Evolutionary conservation across 2,888 invertebrate species (phyloP).

Genomic region (Apamea monoglypha): DNA sequence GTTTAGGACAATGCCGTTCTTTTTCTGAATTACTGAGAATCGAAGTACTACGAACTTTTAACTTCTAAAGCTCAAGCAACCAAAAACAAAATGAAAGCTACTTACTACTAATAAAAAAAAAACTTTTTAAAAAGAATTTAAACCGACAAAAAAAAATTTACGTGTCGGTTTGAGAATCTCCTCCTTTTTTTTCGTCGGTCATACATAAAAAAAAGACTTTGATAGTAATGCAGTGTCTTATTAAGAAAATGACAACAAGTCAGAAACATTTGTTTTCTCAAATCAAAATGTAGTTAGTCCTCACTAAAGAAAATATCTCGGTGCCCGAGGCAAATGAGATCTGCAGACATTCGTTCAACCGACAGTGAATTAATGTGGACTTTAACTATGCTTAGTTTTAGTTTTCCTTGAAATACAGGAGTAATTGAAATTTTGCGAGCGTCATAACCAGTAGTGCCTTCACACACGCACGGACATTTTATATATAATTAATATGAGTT

Average conservation of each 20-base stretch:
- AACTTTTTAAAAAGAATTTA: background rate
- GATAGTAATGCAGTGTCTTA: background rate
- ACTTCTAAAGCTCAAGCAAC: background rate
- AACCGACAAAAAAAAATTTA: background rate
- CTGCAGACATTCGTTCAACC: constrained; percentile 72
- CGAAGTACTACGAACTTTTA: background rate
- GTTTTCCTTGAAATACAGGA: constrained; percentile 31
- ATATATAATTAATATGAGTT: background rate
- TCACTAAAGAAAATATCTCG: constrained; percentile 74
- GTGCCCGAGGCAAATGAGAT: constrained; percentile 77
- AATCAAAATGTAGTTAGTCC: constrained; percentile 79
- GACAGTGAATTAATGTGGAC: constrained; percentile 70
- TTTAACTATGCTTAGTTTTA: constrained; percentile 46
- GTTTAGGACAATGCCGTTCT: background rate
- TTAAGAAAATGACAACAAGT: constrained; percentile 74
- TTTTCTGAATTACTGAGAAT: background rate
- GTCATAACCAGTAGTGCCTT: background rate
- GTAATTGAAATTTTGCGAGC: constrained; percentile 52
- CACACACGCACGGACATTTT: background rate
- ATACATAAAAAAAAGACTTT: background rate
- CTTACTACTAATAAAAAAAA: background rate
- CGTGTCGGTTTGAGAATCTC: background rate
- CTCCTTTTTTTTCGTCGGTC: background rate
- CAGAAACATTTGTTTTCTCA: constrained; percentile 78
- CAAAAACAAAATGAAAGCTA: background rate